These are phyloP conservation scores for Emydoidea blandingii DNA, from an alignment of 2,797 vertebrate genomes.

Conservation along the genomic window DNA sequence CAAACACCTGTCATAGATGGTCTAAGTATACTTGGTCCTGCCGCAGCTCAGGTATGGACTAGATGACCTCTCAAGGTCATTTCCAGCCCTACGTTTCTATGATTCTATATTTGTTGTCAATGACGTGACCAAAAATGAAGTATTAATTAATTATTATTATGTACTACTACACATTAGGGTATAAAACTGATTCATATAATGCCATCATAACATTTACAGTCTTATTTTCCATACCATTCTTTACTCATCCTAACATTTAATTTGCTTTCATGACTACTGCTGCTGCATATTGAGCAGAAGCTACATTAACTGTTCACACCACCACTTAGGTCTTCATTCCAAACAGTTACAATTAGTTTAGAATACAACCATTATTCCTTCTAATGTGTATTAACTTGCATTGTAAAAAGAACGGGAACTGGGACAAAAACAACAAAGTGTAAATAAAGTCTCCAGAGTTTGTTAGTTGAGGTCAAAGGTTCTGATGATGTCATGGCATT, in stretches of 20 bases:
- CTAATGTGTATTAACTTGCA: neutral
- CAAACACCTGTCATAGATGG: no score
- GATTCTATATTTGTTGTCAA: no score
- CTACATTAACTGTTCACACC: neutral
- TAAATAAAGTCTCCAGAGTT: neutral
- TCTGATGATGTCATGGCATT: neutral
- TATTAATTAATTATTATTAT: neutral
- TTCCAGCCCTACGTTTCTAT: no score
- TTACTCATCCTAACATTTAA: neutral
- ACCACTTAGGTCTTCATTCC: neutral
- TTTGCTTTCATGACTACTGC: neutral
- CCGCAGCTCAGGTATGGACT: no score
- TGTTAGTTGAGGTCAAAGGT: neutral
- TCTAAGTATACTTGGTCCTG: no score
- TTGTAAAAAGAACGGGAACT: neutral
- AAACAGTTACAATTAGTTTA: neutral
- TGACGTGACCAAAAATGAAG: no score
- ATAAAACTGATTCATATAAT: neutral
- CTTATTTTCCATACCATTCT: neutral
- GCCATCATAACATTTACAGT: neutral
- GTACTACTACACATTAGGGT: neutral
- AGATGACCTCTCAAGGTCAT: no score
- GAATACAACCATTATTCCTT: neutral
- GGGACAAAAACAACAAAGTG: neutral
- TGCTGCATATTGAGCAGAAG: neutral